Evolutionary conservation across 2,113 vertebrate genomes (phyloP).

Genomic region (Nestor notabilis): DNA sequence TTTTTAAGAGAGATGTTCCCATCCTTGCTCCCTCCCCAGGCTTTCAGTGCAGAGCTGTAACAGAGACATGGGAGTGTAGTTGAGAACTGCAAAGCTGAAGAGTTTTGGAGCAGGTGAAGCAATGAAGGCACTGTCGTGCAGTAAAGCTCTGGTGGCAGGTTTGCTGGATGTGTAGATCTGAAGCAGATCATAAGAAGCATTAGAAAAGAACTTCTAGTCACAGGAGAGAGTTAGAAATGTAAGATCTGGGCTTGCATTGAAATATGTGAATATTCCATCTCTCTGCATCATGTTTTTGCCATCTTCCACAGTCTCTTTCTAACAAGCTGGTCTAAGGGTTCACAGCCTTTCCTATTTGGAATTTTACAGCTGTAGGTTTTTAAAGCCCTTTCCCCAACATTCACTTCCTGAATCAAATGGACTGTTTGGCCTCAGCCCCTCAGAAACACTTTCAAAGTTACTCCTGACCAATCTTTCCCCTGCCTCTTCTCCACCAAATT

Average conservation of each 20-base stretch:
- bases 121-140: not conserved
- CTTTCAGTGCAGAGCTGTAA: not conserved
- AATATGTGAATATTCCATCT: not conserved
- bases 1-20: not conserved
- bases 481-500: not conserved
- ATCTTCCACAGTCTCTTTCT: not conserved
- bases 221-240: not conserved
- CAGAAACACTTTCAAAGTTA: not conserved
- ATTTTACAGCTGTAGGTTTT: not conserved
- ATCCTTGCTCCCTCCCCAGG: not conserved
- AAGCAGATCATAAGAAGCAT: not conserved
- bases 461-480: not conserved
- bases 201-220: not conserved
- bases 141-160: not conserved
- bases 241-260: not conserved
- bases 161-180: accelerated
- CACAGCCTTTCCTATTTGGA: not conserved
- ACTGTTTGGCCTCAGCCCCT: not conserved
- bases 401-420: not conserved
- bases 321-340: not conserved
- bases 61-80: accelerated
- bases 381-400: not conserved
- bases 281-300: not conserved
- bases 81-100: not conserved
- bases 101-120: not conserved